These are phyloP conservation scores for western clawed frog (Xenopus tropicalis) DNA, from an alignment of 2,113 vertebrate genomes.

Conservation along the genomic window UCB_Xtro_10.0 CM004449.2:48350001-48350500, in stretches of 20 bases:
- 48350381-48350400: too few species aligned
- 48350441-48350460: too few species aligned
- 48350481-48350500: too few species aligned
- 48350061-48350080: slow-evolving; percentile 24
- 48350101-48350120: slow-evolving; percentile 30
- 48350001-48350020: too few species aligned
- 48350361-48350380: too few species aligned
- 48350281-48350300: slow-evolving; percentile 2
- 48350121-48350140: slow-evolving; percentile 13
- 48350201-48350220: slow-evolving; percentile 3
- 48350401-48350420: too few species aligned
- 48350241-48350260: not conserved
- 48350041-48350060: slow-evolving; percentile 34
- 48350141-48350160: slow-evolving; percentile 24
- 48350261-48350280: not conserved
- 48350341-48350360: too few species aligned
- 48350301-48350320: not conserved
- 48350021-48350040: not conserved
- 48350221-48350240: slow-evolving; percentile 13
- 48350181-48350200: not conserved
- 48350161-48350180: slow-evolving; percentile 20
- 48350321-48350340: not conserved
- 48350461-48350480: too few species aligned
- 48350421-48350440: too few species aligned
- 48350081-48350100: slow-evolving; percentile 30